Base-by-base conservation (phyloP, 1,140 invertebrate genomes). In the Plodia interpunctella region DNA sequence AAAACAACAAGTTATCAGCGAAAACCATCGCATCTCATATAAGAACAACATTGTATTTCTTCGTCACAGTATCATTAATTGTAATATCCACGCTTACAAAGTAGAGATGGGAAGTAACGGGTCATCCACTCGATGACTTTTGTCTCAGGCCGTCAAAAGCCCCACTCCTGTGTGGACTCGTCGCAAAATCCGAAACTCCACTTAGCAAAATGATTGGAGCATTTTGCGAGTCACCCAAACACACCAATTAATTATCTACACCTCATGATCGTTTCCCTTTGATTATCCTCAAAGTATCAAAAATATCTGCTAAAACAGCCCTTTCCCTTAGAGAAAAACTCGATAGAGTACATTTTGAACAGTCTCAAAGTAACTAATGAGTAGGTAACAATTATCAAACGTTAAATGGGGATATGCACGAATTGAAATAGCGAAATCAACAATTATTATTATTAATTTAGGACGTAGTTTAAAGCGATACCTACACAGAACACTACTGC, bases 271-370 rank as follows among this genome's bases (percentile, higher is more conserved):
- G 81, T 88, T 88, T 85, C 86, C 81, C 84, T 80, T 85, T 79
- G 80, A 87, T 87, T 78, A 73, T 80, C 74, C 80, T 81, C 84
- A 86, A 80, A 80, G 86, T 89, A 87, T 89, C 86, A 89, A 89
- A 89, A 89, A 89, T 89, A 89, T 89, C 80, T 85, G 86, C 86
- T 83, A 82, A 86, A 85, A 88, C 76, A 87, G 83, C 83, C 86
- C 84, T 86, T 88, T 88, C 83, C 86, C 74, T 87, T 88, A 88
- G 83, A 83, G 84, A 88, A 87, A 87, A 75, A 62, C 82, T 87
- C 80, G 83, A 83, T 82, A 87, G 79, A 83, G 76, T 44, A 44
- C 72, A 85, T 74, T 82, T 83, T 87, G 81, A 86, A 89, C 87
- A 89, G 87, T 89, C 87, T 89, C 83, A 77, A 86, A 87, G 80